Conservation (phyloP, 2,888 invertebrate species). For the Cylindroiulus punctatus region DNA sequence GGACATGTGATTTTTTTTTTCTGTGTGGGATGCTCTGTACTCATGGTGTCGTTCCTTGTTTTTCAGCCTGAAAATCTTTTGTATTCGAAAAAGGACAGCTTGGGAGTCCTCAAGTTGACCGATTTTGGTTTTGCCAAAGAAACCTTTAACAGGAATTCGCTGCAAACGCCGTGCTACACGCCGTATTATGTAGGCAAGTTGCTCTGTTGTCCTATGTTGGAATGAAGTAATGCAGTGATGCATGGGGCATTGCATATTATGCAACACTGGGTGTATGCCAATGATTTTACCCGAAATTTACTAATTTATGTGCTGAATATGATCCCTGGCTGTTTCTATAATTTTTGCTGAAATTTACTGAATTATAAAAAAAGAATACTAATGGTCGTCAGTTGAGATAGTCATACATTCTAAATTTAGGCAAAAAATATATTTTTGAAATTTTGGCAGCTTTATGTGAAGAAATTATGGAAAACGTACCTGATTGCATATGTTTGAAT, state of each 20-base stretch:
- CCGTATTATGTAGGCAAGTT: conserved; percentile 94
- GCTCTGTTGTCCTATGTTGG: not conserved
- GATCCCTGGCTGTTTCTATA: too few relatives aligned
- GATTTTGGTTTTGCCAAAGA: conserved; percentile 99
- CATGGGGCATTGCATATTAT: too few relatives aligned
- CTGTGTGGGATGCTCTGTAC: not conserved
- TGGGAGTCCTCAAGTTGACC: conserved; percentile 90
- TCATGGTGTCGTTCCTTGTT: conserved; percentile 39
- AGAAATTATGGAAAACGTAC: too few relatives aligned
- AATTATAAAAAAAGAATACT: too few relatives aligned
- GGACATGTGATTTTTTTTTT: not conserved
- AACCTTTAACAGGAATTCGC: conserved; percentile 82
- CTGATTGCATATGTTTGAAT: too few relatives aligned
- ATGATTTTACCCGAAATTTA: not conserved
- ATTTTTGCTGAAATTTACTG: too few relatives aligned
- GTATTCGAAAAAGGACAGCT: conserved; percentile 65
- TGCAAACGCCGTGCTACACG: conserved; percentile 98
- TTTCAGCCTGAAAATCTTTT: conserved; percentile 69
- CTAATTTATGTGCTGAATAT: too few relatives aligned
- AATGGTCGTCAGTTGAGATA: too few relatives aligned
- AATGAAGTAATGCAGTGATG: not conserved
- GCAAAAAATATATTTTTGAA: too few relatives aligned
- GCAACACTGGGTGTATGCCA: not conserved
- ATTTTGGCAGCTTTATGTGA: too few relatives aligned
- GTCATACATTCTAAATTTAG: too few relatives aligned